Percentiles rank a stretch among this genome's conserved stretches.
phyloP scores from a whole-genome alignment of 2,888 invertebrate genomes.

The Acronicta psi region DNA sequence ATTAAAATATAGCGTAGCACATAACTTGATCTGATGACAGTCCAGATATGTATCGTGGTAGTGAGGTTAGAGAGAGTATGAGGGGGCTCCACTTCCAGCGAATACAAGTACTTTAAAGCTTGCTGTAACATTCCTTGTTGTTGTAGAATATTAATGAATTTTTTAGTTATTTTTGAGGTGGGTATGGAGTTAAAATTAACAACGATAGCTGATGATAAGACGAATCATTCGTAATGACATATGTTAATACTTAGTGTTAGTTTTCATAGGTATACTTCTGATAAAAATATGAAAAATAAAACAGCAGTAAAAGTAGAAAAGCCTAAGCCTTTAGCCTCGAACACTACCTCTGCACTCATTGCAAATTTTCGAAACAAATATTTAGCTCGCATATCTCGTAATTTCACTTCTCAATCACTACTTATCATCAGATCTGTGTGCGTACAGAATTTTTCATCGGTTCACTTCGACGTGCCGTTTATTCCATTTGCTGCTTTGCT shows the following conservation, averaged over 20 bases:
- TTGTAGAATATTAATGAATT: too few relatives aligned
- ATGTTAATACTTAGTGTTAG: too few relatives aligned
- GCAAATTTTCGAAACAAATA: slow-evolving; percentile 51
- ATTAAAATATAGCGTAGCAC: slow-evolving; percentile 56
- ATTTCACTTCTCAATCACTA: slow-evolving; percentile 66
- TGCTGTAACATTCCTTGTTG: too few relatives aligned
- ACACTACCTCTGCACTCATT: slow-evolving; percentile 22
- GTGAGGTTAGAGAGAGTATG: slow-evolving; percentile 34
- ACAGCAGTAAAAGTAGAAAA: too few relatives aligned
- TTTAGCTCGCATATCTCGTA: slow-evolving; percentile 52
- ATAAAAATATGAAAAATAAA: too few relatives aligned
- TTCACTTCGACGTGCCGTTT: slow-evolving; percentile 26
- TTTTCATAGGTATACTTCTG: too few relatives aligned
- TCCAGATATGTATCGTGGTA: slow-evolving; percentile 38
- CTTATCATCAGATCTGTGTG: slow-evolving; percentile 61
- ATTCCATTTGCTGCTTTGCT: slow-evolving; percentile 59
- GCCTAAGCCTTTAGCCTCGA: too few relatives aligned
- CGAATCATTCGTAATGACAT: too few relatives aligned
- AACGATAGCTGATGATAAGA: too few relatives aligned
- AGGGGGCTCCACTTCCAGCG: slow-evolving; percentile 8
- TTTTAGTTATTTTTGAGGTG: too few relatives aligned
- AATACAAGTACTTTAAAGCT: neutral
- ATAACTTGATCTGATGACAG: slow-evolving; percentile 52
- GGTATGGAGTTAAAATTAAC: neutral
- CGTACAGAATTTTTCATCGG: slow-evolving; percentile 65